A percentile compares a stretch with the other conserved stretches of the same genome.
phyloP scores from a whole-genome alignment of 2,797 vertebrate species.

The Fringilla coelebs region DNA sequence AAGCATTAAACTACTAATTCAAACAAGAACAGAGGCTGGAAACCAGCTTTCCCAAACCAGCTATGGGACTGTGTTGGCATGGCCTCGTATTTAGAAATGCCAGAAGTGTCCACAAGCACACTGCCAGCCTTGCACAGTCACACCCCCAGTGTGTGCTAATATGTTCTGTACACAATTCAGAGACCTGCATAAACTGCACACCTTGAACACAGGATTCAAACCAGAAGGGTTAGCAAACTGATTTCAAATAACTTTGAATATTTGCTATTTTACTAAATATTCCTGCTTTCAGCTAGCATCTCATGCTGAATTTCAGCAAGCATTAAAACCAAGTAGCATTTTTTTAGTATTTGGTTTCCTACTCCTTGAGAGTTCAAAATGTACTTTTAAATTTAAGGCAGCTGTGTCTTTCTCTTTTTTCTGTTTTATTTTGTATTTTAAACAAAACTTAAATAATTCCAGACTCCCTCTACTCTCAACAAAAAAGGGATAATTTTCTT shows the following conservation, averaged over 20 bases:
- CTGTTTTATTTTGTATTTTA: neutral
- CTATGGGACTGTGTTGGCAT: neutral
- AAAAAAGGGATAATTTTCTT: neutral
- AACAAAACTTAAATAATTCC: neutral
- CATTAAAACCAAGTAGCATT: neutral
- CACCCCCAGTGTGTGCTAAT: too few species aligned
- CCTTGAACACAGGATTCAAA: neutral
- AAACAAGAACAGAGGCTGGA: neutral
- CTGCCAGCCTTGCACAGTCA: rapidly evolving
- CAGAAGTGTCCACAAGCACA: neutral
- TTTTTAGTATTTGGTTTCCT: neutral
- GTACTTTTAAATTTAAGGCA: neutral
- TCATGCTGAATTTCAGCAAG: neutral
- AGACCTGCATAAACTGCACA: neutral
- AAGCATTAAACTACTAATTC: neutral
- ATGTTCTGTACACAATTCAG: neutral
- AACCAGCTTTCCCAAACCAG: neutral
- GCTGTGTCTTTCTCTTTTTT: neutral
- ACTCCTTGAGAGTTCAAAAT: neutral
- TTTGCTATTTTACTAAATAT: neutral
- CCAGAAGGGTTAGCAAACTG: neutral
- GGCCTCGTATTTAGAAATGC: neutral
- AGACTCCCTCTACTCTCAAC: neutral
- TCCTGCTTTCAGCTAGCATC: neutral
- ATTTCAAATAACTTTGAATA: neutral